Evolutionary conservation across 2,797 vertebrate species (phyloP), one percentile per base, ranked within the genome.

Genomic region (Sparus aurata): DNA sequence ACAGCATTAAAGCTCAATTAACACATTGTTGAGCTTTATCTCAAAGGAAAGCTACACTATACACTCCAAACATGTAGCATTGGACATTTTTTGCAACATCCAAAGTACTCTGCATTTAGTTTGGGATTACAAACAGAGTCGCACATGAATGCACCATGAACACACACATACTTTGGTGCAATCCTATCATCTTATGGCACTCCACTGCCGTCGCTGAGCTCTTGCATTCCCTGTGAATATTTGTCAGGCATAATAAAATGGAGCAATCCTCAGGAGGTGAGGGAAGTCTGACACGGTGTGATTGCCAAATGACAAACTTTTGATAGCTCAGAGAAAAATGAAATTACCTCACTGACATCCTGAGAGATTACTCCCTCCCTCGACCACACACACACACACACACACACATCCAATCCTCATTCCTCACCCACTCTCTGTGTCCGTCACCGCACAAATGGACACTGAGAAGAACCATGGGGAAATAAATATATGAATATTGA

Each of bases 251-350:
- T 58, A 47, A 63, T 68, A 71, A 87, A 89, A 87, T 71, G 77
- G 59, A 86, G 50, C 63, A 80, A 79, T 89, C 85, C 87, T 85
- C 85, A 12, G 59, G 88, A 91, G 89, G 86, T 83, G 81, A 90
- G 62, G 70, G 76, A 75, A 82, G 73, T 68, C 79, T 79, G 85
- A 85, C 87, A 87, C n/a, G 64, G 49, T 25, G 71, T 89, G 91
- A 92, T 91, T 93, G 86, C 87, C 89, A 90, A 87, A 90, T 88
- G 92, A 92, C 91, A 92, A 93, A 92, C 89, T 92, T 92, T 77
- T 90, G 86, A 92, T 78, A 69, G 86, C 83, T 89, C 71, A 57
- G 75, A 90, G 79, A 90, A 88, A 93, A 89, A 87, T 87, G 62
- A 89, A 92, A 91, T 92, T 90, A 89, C 92, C 85, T 87, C 70